A percentile compares a stretch with the other conserved stretches of the same genome.
phyloP scores from a whole-genome alignment of 2,797 vertebrate genomes.

The Alosa sapidissima region DNA sequence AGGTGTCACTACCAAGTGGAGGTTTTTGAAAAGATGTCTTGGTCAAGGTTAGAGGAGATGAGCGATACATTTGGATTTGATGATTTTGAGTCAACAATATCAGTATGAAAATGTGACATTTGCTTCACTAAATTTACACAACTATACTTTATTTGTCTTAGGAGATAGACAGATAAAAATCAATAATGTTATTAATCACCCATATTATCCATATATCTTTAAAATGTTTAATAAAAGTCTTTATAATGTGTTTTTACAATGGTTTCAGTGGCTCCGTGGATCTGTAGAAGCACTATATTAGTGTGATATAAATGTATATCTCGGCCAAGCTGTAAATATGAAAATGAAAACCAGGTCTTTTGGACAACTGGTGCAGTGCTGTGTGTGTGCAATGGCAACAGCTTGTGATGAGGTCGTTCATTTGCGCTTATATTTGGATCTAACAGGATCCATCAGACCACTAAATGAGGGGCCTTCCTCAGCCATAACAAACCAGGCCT shows the following conservation, averaged over 20 bases:
- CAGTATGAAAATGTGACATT: neutral
- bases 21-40: neutral
- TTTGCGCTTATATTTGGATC: slow-evolving; percentile 68
- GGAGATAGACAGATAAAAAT: neutral
- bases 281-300: slow-evolving; percentile 2
- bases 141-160: neutral
- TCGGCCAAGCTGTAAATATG: slow-evolving; percentile 44
- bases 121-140: neutral
- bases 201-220: neutral
- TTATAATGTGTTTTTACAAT: neutral
- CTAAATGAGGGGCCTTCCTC: slow-evolving; percentile 69
- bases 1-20: neutral
- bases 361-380: slow-evolving; percentile 18
- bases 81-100: neutral
- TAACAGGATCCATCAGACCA: slow-evolving; percentile 66
- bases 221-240: slow-evolving; percentile 6
- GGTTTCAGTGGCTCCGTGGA: slow-evolving; percentile 18
- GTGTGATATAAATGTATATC: slow-evolving; percentile 15
- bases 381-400: slow-evolving; percentile 45
- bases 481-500: slow-evolving; percentile 71
- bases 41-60: neutral
- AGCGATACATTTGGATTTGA: neutral
- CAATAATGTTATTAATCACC: neutral
- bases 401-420: slow-evolving; percentile 66
- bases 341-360: slow-evolving; percentile 33